Conservation (phyloP, 2,888 invertebrate genomes). For the Blomia tropicalis region DNA sequence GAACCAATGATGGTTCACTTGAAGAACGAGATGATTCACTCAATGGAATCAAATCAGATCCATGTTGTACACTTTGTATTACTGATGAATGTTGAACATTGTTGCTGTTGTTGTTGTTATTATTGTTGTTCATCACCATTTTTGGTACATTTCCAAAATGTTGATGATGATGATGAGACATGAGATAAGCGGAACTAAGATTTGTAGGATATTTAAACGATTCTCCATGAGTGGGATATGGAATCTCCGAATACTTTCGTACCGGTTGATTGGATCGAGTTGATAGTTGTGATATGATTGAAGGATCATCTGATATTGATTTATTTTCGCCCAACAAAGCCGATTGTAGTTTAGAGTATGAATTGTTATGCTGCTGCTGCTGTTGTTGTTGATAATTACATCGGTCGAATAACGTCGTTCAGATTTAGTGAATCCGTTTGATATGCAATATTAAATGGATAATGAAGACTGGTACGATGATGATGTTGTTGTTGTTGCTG, state of each 20-base stretch:
- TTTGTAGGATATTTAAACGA: background rate
- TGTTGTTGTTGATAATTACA: too few species aligned
- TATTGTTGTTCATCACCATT: too few species aligned
- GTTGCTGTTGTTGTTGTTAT: background rate
- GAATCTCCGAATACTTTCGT: slow-evolving; percentile 1
- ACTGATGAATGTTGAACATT: background rate
- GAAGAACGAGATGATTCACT: background rate
- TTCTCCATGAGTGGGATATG: background rate
- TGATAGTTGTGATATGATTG: background rate
- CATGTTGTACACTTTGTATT: background rate
- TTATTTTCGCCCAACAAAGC: slow-evolving; percentile 27
- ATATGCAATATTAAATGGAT: too few species aligned
- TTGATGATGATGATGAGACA: too few species aligned
- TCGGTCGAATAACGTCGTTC: too few species aligned
- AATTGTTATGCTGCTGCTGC: background rate
- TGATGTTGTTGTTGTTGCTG: too few species aligned
- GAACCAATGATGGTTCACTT: slow-evolving; percentile 19
- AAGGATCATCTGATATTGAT: background rate
- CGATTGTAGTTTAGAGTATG: slow-evolving; percentile 28
- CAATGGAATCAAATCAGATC: slow-evolving; percentile 28
- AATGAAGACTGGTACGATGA: too few species aligned
- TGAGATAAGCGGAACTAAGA: background rate
- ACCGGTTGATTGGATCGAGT: background rate
- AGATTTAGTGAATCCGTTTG: too few species aligned
- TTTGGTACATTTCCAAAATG: too few species aligned